Percentiles rank a stretch among this genome's conserved stretches.
phyloP scores from a whole-genome alignment of 2,797 vertebrate genomes.

The Acanthis flammea region DNA sequence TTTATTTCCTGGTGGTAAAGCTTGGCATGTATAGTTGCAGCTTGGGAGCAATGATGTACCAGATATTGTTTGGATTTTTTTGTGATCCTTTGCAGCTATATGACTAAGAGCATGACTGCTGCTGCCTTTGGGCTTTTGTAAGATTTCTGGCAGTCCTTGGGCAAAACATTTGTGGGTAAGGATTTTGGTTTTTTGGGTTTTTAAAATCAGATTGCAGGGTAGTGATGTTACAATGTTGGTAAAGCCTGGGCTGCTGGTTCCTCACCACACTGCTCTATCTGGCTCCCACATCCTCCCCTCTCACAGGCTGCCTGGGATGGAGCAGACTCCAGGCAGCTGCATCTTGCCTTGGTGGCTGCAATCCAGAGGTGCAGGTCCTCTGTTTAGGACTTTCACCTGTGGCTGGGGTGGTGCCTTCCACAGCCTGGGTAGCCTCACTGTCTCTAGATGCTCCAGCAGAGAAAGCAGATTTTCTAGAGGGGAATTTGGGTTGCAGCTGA shows the following conservation, averaged over 20 bases:
- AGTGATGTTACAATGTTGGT: background rate
- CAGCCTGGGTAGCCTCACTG: background rate
- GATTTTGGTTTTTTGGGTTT: too few species aligned
- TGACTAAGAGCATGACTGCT: background rate
- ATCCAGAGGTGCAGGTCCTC: background rate
- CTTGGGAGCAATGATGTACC: constrained; percentile 7
- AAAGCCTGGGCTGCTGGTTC: background rate
- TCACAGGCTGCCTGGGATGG: background rate
- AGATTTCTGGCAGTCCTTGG: background rate
- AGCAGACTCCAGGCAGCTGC: background rate
- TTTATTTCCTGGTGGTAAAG: constrained; percentile 18
- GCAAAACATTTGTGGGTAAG: background rate
- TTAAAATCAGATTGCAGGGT: rapidly evolving
- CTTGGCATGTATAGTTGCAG: background rate
- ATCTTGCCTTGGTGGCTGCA: background rate
- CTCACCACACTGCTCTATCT: background rate
- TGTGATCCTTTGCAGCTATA: background rate
- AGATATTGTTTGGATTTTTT: background rate
- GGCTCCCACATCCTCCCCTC: rapidly evolving
- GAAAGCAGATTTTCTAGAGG: background rate
- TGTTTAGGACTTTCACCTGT: background rate
- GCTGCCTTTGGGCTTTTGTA: background rate
- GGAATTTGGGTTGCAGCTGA: background rate
- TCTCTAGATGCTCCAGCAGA: background rate
- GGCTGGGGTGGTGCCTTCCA: background rate